Evolutionary conservation across 2,113 vertebrate genomes (phyloP).

Genomic region (Leptocoma aspasia): DNA sequence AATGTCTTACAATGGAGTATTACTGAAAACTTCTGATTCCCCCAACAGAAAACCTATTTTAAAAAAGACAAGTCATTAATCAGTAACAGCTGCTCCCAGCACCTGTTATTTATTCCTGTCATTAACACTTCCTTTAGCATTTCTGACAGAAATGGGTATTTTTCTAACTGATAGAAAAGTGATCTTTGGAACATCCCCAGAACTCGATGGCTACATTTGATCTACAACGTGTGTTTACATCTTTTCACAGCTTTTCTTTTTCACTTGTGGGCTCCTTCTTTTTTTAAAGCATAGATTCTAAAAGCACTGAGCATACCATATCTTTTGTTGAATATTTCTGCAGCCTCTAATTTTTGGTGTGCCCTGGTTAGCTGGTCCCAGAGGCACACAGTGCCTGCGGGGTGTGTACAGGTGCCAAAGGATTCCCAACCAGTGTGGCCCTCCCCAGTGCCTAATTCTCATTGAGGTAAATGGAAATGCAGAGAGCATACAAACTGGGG

Average conservation of each 20-base stretch:
- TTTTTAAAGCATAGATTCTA: neutral
- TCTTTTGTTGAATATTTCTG: neutral
- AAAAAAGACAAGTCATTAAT: constrained; percentile 57
- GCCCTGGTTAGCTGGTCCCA: neutral
- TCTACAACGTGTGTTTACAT: neutral
- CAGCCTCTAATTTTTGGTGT: neutral
- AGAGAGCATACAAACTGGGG: neutral
- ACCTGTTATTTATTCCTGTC: constrained; percentile 68
- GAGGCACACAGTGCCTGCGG: neutral
- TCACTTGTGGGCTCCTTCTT: neutral
- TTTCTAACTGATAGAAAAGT: constrained; percentile 10
- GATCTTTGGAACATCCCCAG: constrained; percentile 9
- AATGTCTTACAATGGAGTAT: constrained; percentile 24
- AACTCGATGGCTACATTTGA: neutral
- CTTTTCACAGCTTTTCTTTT: neutral
- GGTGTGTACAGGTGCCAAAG: neutral
- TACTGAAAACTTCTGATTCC: constrained; percentile 45
- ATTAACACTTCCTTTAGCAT: constrained; percentile 44
- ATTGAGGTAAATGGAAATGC: neutral
- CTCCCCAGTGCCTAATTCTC: neutral
- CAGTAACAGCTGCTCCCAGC: constrained; percentile 70
- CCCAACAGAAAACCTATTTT: constrained; percentile 54
- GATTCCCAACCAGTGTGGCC: accelerated
- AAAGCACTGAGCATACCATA: neutral
- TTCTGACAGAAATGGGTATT: constrained; percentile 54